Percentiles rank a stretch among this genome's conserved stretches.
Evolutionary conservation across 2,888 invertebrate species (phyloP).

Genomic region (Margaritifera margaritifera): DNA sequence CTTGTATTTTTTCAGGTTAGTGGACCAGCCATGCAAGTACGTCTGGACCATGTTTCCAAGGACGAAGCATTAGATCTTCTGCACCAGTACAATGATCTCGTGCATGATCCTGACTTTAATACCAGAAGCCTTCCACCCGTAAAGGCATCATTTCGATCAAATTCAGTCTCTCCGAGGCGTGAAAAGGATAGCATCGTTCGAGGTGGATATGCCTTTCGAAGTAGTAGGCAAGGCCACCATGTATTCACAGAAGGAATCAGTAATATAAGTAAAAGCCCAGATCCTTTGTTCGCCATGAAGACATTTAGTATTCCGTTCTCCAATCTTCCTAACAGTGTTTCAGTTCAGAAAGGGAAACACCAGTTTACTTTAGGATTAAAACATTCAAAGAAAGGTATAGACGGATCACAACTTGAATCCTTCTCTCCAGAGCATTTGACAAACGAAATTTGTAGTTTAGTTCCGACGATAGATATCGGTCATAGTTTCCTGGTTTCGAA

Average conservation of each 20-base stretch:
- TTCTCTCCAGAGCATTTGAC: no score
- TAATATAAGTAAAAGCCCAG: constrained; percentile 41
- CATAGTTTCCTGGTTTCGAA: no score
- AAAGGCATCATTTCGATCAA: constrained; percentile 30
- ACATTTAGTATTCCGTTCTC: constrained; percentile 43
- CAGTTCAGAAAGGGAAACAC: constrained; percentile 45
- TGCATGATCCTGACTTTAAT: constrained; percentile 33
- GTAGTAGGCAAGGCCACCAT: constrained; percentile 29
- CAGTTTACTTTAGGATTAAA: constrained; percentile 45
- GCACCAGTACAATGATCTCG: constrained; percentile 42
- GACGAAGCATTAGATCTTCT: constrained; percentile 31
- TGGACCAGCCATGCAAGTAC: no score
- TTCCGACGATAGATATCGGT: no score
- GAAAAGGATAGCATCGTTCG: constrained; percentile 18
- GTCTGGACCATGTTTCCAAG: constrained; percentile 6
- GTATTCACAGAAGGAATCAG: constrained; percentile 55
- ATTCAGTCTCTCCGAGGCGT: constrained; percentile 17
- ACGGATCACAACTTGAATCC: no score
- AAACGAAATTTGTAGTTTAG: no score
- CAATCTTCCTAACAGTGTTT: constrained; percentile 49
- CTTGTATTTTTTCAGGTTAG: no score
- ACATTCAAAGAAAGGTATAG: no score
- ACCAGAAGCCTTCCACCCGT: constrained; percentile 41
- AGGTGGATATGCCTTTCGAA: constrained; percentile 28
- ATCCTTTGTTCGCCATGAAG: constrained; percentile 41